Conservation (phyloP, 2,888 invertebrate genomes). For the Dinocampus coccinellae region DNA sequence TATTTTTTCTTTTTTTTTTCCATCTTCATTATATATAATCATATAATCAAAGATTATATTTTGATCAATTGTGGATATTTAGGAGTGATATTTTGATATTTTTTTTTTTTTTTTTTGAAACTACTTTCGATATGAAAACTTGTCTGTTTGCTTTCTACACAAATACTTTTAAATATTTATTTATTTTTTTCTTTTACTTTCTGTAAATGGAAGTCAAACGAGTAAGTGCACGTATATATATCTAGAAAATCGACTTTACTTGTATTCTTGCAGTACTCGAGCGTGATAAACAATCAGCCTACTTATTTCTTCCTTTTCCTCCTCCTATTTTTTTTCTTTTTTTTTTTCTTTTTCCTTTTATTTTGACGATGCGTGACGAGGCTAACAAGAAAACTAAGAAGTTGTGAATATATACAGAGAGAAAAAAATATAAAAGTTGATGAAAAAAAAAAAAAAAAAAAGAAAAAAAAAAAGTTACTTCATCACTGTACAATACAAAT, state of each 20-base stretch:
- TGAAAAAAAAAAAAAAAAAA: background rate
- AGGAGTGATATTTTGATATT: too few species aligned
- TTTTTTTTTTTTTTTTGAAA: background rate
- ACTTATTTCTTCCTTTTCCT: constrained; percentile 15
- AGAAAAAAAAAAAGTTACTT: background rate
- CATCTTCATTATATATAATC: too few species aligned
- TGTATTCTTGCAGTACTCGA: background rate
- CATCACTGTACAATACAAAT: background rate
- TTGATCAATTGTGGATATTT: background rate
- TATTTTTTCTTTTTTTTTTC: too few species aligned
- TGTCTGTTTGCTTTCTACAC: constrained; percentile 17
- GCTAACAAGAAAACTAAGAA: constrained; percentile 14
- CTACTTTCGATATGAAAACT: constrained; percentile 2
- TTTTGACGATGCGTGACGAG: background rate
- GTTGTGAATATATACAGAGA: background rate
- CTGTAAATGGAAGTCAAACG: constrained; percentile 2
- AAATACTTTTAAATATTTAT: background rate
- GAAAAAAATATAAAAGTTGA: background rate
- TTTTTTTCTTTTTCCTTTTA: background rate
- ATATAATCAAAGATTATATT: too few species aligned
- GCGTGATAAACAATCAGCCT: constrained; percentile 30
- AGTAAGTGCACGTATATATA: background rate
- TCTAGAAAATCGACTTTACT: background rate
- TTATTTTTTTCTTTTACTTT: constrained; percentile 8
- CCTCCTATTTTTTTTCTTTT: background rate